phyloP scores from a whole-genome alignment of 2,113 vertebrate genomes.

The Poeciliopsis prolifica region DNA sequence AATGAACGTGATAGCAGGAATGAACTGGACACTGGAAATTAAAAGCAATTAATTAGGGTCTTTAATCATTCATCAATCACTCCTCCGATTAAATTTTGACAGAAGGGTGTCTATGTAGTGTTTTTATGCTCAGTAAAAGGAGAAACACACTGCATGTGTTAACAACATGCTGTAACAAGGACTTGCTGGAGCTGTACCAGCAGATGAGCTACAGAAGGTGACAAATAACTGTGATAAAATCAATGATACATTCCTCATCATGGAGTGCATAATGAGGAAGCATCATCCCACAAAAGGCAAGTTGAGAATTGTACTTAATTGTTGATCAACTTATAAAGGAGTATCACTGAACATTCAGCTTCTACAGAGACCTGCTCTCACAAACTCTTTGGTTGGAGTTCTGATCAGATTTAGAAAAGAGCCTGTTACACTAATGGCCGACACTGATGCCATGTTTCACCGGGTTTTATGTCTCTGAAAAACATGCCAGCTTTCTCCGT shows the following conservation, averaged over 20 bases:
- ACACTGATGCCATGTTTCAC: no score
- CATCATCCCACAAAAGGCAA: background rate
- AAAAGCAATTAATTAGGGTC: no score
- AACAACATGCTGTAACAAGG: background rate
- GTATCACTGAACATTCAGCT: background rate
- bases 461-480: no score
- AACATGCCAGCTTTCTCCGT: background rate
- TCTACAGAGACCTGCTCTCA: background rate
- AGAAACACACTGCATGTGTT: background rate
- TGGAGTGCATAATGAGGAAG: background rate
- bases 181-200: background rate
- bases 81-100: no score
- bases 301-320: rapidly evolving
- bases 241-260: constrained; percentile 1
- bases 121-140: background rate
- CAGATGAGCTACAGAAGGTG: no score
- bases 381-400: background rate
- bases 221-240: background rate
- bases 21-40: no score
- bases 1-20: no score
- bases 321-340: rapidly evolving
- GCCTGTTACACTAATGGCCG: background rate
- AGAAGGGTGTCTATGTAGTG: no score
- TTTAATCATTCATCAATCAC: no score
- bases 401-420: background rate